phyloP scores from a whole-genome alignment of 2,113 vertebrate genomes.

The Oplegnathus fasciatus region DNA sequence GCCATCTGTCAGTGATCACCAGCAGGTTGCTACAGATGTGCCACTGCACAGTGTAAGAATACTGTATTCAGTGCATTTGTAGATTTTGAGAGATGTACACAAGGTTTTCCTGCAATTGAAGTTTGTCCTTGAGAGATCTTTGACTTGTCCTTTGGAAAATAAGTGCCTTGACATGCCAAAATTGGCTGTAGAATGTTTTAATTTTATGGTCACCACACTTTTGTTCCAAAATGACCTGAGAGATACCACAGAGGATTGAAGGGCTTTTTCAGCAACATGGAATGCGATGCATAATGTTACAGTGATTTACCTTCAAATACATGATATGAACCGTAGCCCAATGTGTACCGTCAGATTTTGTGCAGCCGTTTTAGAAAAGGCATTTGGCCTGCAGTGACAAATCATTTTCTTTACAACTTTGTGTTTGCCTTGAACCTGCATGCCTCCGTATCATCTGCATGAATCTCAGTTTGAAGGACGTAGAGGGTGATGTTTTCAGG shows the following conservation, averaged over 20 bases:
- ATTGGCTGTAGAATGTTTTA: background rate
- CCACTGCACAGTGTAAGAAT: conserved; percentile 14
- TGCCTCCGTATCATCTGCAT: background rate
- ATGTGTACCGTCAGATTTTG: background rate
- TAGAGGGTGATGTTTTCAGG: background rate
- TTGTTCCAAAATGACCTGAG: conserved; percentile 18
- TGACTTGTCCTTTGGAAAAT: conserved; percentile 38
- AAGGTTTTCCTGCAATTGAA: conserved; percentile 10
- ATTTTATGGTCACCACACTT: background rate
- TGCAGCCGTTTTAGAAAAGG: conserved; percentile 7
- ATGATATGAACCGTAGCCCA: background rate
- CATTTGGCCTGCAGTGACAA: conserved; percentile 24
- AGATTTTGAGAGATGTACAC: conserved; percentile 23
- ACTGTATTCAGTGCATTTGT: conserved; percentile 26
- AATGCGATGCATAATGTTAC: background rate
- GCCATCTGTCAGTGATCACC: conserved; percentile 68
- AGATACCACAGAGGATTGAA: background rate
- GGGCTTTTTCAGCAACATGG: conserved; percentile 6
- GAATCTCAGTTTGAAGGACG: conserved; percentile 25
- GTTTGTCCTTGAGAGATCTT: conserved; percentile 52
- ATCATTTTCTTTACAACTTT: conserved; percentile 2
- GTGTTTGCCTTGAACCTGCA: conserved; percentile 29
- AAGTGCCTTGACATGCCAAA: background rate
- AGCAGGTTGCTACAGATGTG: conserved; percentile 69
- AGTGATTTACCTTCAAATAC: background rate